Percentiles rank a stretch among this genome's conserved stretches.
These are phyloP conservation scores for Trialeurodes vaporariorum DNA, from an alignment of 1,140 invertebrate genomes.

Conservation along the genomic window DNA sequence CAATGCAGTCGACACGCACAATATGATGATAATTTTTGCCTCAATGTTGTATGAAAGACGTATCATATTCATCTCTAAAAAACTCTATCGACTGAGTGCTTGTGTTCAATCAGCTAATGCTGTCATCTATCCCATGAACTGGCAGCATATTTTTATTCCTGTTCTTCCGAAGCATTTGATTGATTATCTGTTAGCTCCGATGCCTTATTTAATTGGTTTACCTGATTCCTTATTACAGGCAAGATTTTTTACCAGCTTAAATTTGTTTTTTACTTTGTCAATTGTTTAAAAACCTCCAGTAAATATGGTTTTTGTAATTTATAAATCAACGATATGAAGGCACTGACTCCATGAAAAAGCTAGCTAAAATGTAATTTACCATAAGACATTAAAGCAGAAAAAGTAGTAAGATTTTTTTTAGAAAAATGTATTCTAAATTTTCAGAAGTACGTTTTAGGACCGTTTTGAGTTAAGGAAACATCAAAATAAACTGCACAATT, in stretches of 20 bases:
- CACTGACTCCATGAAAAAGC: too few species aligned
- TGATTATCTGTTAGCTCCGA: constrained; percentile 84
- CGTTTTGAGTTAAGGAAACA: too few species aligned
- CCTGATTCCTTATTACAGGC: constrained; percentile 71
- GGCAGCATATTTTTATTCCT: constrained; percentile 97
- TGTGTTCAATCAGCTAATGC: constrained; percentile 89
- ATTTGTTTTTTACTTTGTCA: too few species aligned
- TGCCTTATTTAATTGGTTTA: constrained; percentile 92
- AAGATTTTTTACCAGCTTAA: constrained; percentile 21
- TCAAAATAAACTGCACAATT: too few species aligned
- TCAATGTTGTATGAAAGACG: constrained; percentile 86
- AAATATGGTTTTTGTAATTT: too few species aligned
- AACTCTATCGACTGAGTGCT: constrained; percentile 73
- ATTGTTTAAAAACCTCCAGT: too few species aligned
- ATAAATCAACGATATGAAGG: too few species aligned
- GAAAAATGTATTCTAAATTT: too few species aligned
- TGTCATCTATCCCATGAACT: constrained; percentile 91
- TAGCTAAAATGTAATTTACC: too few species aligned
- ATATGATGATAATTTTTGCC: constrained; percentile 90
- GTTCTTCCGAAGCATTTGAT: constrained; percentile 68
- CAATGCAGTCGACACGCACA: constrained; percentile 78
- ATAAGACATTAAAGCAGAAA: too few species aligned
- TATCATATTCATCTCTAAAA: constrained; percentile 79
- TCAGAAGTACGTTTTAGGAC: too few species aligned
- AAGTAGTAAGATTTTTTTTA: too few species aligned